These are phyloP conservation scores for Schizotus pectinicornis DNA, from an alignment of 2,888 invertebrate species.

Conservation along the genomic window DNA sequence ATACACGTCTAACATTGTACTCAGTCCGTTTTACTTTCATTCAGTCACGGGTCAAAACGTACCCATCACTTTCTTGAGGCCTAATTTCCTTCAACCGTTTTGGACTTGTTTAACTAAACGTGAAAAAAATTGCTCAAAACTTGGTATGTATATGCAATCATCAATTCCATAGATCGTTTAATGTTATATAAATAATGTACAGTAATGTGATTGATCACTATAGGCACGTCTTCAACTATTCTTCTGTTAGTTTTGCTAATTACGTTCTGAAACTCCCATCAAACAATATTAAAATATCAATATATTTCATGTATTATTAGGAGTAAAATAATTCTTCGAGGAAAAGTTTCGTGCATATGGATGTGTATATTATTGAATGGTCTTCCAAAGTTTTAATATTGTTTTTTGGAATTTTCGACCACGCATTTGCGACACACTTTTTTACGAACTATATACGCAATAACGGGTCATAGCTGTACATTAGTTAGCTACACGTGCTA, in stretches of 20 bases:
- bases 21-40: conserved; percentile 3
- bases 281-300: conserved; percentile 39
- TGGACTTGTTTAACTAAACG: conserved; percentile 16
- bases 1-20: conserved; percentile 7
- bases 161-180: conserved; percentile 34
- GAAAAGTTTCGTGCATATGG: conserved; percentile 36
- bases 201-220: conserved; percentile 41
- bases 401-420: conserved; percentile 41
- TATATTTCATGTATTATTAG: conserved; percentile 30
- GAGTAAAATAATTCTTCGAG: conserved; percentile 33
- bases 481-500: conserved; percentile 37
- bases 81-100: conserved; percentile 20
- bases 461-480: conserved; percentile 34
- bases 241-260: conserved; percentile 14
- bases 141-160: conserved; percentile 34
- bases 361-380: conserved; percentile 49
- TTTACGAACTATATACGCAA: conserved; percentile 31
- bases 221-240: conserved; percentile 36
- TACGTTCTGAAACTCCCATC: conserved; percentile 35
- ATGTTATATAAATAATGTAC: conserved; percentile 35
- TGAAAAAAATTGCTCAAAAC: conserved; percentile 36
- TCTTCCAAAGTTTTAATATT: conserved; percentile 51
- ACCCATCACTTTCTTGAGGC: conserved; percentile 6
- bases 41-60: background rate
- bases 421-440: conserved; percentile 32